phyloP scores from a whole-genome alignment of 2,113 vertebrate genomes.

The Poeciliopsis prolifica region DNA sequence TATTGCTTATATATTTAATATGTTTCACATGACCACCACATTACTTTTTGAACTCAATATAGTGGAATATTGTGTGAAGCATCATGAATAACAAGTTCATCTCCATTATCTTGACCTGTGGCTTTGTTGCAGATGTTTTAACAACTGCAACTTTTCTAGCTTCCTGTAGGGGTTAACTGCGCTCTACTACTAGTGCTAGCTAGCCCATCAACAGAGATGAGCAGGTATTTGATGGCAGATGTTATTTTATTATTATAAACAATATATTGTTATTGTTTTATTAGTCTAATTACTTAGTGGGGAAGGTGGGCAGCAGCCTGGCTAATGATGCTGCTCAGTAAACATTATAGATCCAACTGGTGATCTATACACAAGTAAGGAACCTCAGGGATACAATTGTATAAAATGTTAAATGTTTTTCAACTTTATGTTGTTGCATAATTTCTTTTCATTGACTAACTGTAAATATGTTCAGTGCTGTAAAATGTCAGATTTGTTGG shows the following conservation, averaged over 20 bases:
- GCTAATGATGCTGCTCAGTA: not conserved
- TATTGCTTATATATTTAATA: not conserved
- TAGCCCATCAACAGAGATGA: not conserved
- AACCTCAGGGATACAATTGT: slow-evolving; percentile 53
- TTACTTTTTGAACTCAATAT: not conserved
- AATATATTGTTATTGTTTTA: not conserved
- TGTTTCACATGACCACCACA: not conserved
- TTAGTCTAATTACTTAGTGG: not conserved
- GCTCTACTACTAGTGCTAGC: not conserved
- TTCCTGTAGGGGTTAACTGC: not conserved
- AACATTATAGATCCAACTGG: slow-evolving; percentile 34
- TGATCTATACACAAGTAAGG: slow-evolving; percentile 65
- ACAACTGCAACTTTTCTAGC: not conserved
- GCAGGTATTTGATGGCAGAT: not conserved
- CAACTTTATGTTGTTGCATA: slow-evolving; percentile 12
- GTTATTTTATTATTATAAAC: not conserved
- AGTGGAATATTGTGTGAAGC: not conserved
- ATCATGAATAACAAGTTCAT: not conserved
- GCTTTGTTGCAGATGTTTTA: not conserved
- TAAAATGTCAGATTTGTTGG: not conserved
- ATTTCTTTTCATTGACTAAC: not conserved
- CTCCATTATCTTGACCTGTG: not conserved
- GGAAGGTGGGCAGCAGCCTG: not conserved
- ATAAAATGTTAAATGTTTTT: not conserved
- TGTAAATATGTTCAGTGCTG: not conserved